A percentile compares a stretch with the other conserved stretches of the same genome.
These are phyloP conservation scores for Liposcelis brunnea DNA, from an alignment of 2,888 invertebrate genomes.

Conservation along the genomic window DNA sequence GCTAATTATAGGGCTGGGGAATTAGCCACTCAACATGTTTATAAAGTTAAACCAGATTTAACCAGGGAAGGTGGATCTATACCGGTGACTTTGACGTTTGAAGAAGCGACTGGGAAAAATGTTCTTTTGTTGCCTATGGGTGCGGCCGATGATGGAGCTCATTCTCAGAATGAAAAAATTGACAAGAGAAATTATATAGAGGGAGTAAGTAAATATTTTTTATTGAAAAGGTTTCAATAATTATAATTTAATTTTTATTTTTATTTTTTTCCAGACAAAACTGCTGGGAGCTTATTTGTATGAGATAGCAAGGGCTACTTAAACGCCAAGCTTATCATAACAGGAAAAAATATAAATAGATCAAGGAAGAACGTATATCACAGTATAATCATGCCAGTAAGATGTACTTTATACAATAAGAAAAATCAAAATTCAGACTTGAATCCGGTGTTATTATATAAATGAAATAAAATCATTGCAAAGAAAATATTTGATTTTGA, in stretches of 20 bases:
- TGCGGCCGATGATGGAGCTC: conserved; percentile 91
- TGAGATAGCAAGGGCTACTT: conserved; percentile 43
- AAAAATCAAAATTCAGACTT: too few relatives aligned
- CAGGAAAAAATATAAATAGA: too few relatives aligned
- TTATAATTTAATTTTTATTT: conserved; percentile 14
- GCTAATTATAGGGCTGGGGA: conserved; percentile 83
- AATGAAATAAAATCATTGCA: too few relatives aligned
- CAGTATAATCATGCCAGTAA: too few relatives aligned
- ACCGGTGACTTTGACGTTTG: conserved; percentile 83
- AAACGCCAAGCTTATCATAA: too few relatives aligned
- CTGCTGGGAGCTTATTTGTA: conserved; percentile 76
- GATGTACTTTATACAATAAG: too few relatives aligned
- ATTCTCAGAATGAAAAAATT: conserved; percentile 97
- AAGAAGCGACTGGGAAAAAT: conserved; percentile 82
- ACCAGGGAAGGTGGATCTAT: conserved; percentile 96
- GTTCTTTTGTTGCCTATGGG: conserved; percentile 91
- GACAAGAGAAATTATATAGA: conserved; percentile 83
- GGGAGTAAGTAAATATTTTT: conserved; percentile 46
- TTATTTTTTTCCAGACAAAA: conserved; percentile 59
- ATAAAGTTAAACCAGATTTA: conserved; percentile 80
- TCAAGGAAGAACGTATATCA: too few relatives aligned
- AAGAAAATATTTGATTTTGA: too few relatives aligned
- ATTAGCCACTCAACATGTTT: conserved; percentile 65
- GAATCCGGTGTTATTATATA: too few relatives aligned
- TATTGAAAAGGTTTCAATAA: conserved; percentile 8